phyloP scores from a whole-genome alignment of 2,797 vertebrate species.

The Peromyscus aztecus region DNA sequence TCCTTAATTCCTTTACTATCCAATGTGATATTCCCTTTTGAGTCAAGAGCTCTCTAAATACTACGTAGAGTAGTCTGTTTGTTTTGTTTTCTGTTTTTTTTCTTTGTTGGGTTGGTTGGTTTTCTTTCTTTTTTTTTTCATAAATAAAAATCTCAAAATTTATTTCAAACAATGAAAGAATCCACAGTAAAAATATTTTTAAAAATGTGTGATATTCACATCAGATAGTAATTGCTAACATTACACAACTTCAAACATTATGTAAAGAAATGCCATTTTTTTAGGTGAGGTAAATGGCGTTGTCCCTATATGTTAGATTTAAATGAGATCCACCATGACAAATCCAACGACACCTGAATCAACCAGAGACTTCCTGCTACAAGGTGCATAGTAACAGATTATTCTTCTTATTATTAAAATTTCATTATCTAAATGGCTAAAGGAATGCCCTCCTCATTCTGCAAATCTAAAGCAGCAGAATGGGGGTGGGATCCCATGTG shows the following conservation, averaged over 20 bases:
- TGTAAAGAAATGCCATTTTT: not conserved
- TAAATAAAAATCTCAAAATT: too few relatives aligned
- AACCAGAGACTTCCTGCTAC: not conserved
- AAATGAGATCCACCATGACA: not conserved
- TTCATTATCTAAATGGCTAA: not conserved
- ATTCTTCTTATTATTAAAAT: not conserved
- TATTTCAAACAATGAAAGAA: too few relatives aligned
- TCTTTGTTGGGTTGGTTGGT: too few relatives aligned
- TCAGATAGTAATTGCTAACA: not conserved
- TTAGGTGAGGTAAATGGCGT: not conserved
- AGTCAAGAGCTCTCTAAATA: too few relatives aligned
- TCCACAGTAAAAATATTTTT: too few relatives aligned
- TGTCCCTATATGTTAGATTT: not conserved
- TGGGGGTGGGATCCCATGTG: not conserved
- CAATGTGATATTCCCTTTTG: too few relatives aligned
- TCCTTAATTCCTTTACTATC: too few relatives aligned
- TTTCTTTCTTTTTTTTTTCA: too few relatives aligned
- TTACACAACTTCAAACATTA: not conserved
- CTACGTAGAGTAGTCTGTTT: too few relatives aligned
- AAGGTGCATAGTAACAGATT: not conserved
- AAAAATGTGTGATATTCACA: too few relatives aligned
- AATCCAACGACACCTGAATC: not conserved
- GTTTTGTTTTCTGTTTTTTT: too few relatives aligned
- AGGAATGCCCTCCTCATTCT: not conserved
- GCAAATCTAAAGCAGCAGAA: not conserved